Percentiles rank a stretch among this genome's conserved stretches.
Evolutionary conservation across 2,888 invertebrate species (phyloP).

Genomic region (Xiphydria camelus): DNA sequence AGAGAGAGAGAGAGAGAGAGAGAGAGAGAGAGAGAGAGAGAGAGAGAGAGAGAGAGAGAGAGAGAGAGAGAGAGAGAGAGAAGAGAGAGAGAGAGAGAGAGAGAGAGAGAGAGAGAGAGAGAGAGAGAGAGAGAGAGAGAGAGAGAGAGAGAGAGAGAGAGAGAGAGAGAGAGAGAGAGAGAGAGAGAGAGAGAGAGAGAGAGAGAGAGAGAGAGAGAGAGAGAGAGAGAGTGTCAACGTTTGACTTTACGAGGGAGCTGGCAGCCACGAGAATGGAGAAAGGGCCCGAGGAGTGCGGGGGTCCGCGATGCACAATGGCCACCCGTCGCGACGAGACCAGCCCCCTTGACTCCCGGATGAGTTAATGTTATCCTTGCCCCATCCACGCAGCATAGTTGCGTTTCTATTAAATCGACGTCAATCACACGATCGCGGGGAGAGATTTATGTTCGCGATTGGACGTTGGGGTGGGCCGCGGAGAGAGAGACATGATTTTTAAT

Average conservation of each 20-base stretch:
- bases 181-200: too few relatives aligned
- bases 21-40: too few relatives aligned
- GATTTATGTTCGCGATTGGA: constrained; percentile 38
- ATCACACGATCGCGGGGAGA: constrained; percentile 38
- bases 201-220: too few relatives aligned
- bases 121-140: too few relatives aligned
- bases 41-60: too few relatives aligned
- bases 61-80: too few relatives aligned
- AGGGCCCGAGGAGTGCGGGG: constrained; percentile 42
- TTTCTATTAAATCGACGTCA: constrained; percentile 56
- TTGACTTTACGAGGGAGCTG: constrained; percentile 56
- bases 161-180: too few relatives aligned
- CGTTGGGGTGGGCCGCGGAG: constrained; percentile 27
- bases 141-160: too few relatives aligned
- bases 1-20: too few relatives aligned
- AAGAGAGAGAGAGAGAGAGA: too few relatives aligned
- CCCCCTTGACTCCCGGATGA: constrained; percentile 51
- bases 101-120: too few relatives aligned
- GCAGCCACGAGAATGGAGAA: constrained; percentile 41
- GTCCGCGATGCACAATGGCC: constrained; percentile 50
- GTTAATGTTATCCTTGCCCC: constrained; percentile 50
- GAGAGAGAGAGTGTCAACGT: constrained; percentile 57
- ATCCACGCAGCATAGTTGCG: constrained; percentile 43
- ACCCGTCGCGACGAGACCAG: constrained; percentile 51
- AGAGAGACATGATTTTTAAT: constrained; percentile 30